These are phyloP conservation scores for Cephalotes varians DNA, from an alignment of 2,888 invertebrate genomes.

Conservation along the genomic window DNA sequence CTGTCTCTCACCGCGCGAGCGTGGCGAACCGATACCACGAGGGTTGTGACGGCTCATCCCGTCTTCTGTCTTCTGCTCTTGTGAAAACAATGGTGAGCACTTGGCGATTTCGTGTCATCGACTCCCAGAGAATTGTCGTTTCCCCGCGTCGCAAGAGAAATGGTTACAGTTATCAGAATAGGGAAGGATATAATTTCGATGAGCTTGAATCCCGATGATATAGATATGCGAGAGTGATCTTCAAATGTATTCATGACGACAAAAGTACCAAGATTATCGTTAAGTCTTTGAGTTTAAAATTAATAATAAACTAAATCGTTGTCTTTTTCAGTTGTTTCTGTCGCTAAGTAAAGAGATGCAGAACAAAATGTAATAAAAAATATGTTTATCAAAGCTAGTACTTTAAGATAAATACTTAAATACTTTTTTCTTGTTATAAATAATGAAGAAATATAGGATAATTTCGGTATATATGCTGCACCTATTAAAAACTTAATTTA, in stretches of 20 bases:
- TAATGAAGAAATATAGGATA: too few species aligned
- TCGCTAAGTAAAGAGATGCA: too few species aligned
- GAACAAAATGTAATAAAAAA: background rate
- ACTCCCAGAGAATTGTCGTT: constrained; percentile 59
- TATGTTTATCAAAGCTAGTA: background rate
- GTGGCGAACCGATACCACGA: constrained; percentile 64
- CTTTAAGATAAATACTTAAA: background rate
- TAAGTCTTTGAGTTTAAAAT: background rate
- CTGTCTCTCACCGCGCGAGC: constrained; percentile 58
- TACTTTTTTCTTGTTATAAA: background rate
- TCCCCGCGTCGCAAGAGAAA: constrained; percentile 50
- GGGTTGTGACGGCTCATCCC: constrained; percentile 30
- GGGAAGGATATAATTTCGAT: constrained; percentile 21
- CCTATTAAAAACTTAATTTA: too few species aligned
- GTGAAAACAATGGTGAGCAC: constrained; percentile 81
- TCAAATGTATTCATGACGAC: background rate
- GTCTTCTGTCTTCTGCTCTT: constrained; percentile 62
- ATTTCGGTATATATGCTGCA: too few species aligned
- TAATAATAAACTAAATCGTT: background rate
- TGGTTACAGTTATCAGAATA: constrained; percentile 54
- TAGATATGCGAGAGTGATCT: background rate
- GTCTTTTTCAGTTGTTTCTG: background rate
- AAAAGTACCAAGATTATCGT: background rate
- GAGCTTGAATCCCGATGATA: background rate
- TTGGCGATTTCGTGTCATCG: constrained; percentile 80